Conservation (phyloP, 2,888 invertebrate species). For the Drosophila fulvimacula region DNA sequence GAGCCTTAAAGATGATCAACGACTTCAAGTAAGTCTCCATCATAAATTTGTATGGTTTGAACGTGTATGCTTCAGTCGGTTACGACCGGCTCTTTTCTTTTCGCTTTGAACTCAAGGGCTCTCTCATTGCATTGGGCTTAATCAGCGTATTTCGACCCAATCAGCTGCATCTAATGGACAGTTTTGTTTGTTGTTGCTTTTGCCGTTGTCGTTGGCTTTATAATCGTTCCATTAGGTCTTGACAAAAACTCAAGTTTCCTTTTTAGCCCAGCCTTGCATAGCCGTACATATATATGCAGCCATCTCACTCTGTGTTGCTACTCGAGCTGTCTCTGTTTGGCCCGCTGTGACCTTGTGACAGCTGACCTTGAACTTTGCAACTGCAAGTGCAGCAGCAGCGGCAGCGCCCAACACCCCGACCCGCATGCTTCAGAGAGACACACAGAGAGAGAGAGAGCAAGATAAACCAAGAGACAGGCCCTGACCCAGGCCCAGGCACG, state of each 20-base stretch:
- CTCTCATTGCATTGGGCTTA: conserved; percentile 29
- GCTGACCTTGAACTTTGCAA: conserved; percentile 74
- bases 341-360: conserved; percentile 63
- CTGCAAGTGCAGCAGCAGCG: conserved; percentile 47
- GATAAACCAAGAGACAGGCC: conserved; percentile 48
- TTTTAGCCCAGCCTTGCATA: conserved; percentile 21
- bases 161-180: conserved; percentile 35
- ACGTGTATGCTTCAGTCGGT: not conserved
- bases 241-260: conserved; percentile 35
- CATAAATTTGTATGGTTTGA: not conserved
- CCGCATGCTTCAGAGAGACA: not conserved
- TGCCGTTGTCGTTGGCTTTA: not conserved
- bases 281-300: not conserved
- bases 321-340: conserved; percentile 32
- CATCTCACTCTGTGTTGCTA: conserved; percentile 13
- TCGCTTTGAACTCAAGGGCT: conserved; percentile 30
- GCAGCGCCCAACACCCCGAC: conserved; percentile 28
- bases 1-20: not conserved
- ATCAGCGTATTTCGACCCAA: conserved; percentile 54
- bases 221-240: conserved; percentile 42
- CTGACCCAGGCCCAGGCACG: conserved; percentile 50
- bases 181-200: conserved; percentile 5
- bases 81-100: not conserved
- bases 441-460: not conserved
- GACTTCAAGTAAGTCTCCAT: not conserved